Evolutionary conservation across 2,888 invertebrate genomes (phyloP), one percentile per base, ranked within the genome.

Genomic region (Hemistola chrysoprasaria): DNA sequence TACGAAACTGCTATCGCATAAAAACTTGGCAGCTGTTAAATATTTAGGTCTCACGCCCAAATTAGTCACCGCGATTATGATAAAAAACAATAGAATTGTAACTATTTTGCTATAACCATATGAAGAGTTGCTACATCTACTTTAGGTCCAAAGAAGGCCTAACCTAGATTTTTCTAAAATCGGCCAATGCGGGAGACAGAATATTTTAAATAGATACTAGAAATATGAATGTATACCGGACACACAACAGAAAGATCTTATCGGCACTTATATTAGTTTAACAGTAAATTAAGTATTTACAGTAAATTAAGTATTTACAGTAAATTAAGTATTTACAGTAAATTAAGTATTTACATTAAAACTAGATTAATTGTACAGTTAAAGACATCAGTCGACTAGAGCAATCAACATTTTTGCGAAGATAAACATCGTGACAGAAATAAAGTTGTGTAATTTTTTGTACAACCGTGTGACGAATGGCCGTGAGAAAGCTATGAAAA

Each of bases 21-120:
- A 25, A 39, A 38, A 40, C 27, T 7, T 2, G 29, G 42, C 48
- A 50, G 41, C 48, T 50, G 50, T 46, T 38, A 23, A n/a, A n/a
- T n/a, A 46, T 41, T 33, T 53, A 48, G 50, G 53, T 43, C 40
- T 27, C 9, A 45, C n/a, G 22, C 2, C 50, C 46, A 34, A 43
- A 41, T 45, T 30, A 33, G 47, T 34, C 37, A 11, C 22, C 29
- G 29, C 24, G 32, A 32, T 30, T 35, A 11, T 24, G 5, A 40
- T 31, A 47, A n/a, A 52, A 50, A 39, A 53, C 47, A 50, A 48
- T 44, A 41, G 43, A 50, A 42, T 37, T 33, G 11, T 39, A 29
- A 40, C n/a, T 11, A 27, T 45, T 40, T 35, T 23, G 21, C 20
- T 37, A 11, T 11, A n/a, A 16, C 49, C 49, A 40, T 50, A 36